Evolutionary conservation across 2,888 invertebrate species (phyloP), one percentile per base, ranked within the genome.

Genomic region (Apeira syringaria): DNA sequence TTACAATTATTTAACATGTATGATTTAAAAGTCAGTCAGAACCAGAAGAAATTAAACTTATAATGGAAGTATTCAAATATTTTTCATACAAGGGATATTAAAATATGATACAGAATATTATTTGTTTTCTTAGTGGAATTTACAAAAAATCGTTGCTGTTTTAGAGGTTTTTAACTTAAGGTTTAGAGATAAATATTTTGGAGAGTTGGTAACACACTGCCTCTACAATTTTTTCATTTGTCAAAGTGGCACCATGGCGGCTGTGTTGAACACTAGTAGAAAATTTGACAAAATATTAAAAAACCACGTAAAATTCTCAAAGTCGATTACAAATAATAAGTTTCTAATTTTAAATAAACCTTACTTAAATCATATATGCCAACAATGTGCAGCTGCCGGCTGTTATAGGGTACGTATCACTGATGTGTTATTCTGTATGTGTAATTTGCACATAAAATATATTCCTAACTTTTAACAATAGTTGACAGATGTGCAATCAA

Each of bases 171-270:
- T n/a, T n/a, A n/a, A n/a, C n/a, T n/a, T n/a, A n/a, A n/a, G n/a
- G n/a, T n/a, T n/a, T n/a, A n/a, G n/a, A n/a, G n/a, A n/a, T n/a
- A n/a, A n/a, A n/a, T n/a, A n/a, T n/a, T n/a, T n/a, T n/a, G n/a
- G n/a, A n/a, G n/a, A n/a, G n/a, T n/a, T n/a, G n/a, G n/a, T n/a
- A n/a, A n/a, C n/a, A n/a, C n/a, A 15, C 15, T 15, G 7, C 8
- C 5, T 47, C 6, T 24, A n/a, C 24, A 24, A 8, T 24, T 24
- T 4, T 4, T 2, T 15, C 15, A 3, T 15, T 15, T 15, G 15
- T 15, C 15, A 15, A 15, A 15, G 26, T 35, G 60, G 65, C 65
- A 88, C 68, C 73, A 89, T 89, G 88, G 88, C 88, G 80, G 86
- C 79, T 50, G 73, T 64, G 22, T 61, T 88, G 66, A 67, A 88